Conservation (phyloP, 2,113 vertebrate genomes). For the Onychostruthus taczanowskii region DNA sequence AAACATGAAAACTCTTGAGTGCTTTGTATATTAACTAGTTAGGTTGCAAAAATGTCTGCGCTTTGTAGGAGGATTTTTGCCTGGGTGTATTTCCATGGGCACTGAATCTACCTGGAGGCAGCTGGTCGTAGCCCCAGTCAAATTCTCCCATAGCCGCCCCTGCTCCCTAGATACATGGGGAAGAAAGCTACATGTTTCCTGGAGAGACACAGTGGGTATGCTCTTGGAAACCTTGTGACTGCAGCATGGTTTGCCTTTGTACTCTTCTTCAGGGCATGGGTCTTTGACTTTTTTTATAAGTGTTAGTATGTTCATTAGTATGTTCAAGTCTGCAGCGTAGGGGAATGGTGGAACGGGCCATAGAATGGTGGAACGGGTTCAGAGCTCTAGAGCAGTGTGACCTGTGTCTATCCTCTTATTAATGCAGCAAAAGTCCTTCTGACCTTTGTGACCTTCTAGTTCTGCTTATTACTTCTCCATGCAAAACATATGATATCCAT, state of each 20-base stretch:
- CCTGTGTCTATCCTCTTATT: background rate
- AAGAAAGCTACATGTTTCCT: background rate
- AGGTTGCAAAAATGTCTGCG: background rate
- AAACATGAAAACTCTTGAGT: background rate
- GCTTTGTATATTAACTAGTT: background rate
- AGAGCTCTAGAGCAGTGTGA: background rate
- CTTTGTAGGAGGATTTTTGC: background rate
- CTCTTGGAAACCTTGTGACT: background rate
- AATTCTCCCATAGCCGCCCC: background rate
- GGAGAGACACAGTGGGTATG: accelerated
- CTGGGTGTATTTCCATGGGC: background rate
- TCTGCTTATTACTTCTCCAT: background rate
- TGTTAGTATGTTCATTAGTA: background rate
- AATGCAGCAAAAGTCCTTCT: background rate
- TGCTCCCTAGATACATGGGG: accelerated
- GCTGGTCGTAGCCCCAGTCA: accelerated
- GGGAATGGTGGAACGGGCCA: background rate
- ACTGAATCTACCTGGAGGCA: background rate
- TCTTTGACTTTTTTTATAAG: background rate
- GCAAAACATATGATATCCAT: background rate
- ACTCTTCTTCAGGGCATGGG: background rate
- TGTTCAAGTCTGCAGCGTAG: background rate
- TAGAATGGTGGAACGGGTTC: background rate
- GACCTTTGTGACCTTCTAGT: background rate
- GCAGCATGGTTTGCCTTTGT: accelerated